phyloP scores from a whole-genome alignment of 2,888 invertebrate genomes.

The Dasysyrphus albostriatus region DNA sequence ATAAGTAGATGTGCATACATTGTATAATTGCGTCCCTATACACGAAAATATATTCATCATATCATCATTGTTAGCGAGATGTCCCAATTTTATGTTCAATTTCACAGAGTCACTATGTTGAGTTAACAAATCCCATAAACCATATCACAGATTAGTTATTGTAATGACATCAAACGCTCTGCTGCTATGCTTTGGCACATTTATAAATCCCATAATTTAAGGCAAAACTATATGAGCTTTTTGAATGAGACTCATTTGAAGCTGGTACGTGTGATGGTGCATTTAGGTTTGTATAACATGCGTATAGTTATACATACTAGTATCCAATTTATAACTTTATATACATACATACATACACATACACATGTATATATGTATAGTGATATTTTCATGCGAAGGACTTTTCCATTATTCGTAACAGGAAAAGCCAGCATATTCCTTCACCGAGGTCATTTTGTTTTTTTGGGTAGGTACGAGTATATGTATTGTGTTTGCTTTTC shows the following conservation, averaged over 20 bases:
- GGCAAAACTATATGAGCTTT: conserved; percentile 22
- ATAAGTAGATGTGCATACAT: not conserved
- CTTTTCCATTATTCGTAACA: conserved; percentile 20
- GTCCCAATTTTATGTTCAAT: conserved; percentile 27
- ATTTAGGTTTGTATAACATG: conserved; percentile 28
- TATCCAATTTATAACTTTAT: not conserved
- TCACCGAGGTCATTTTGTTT: conserved; percentile 27
- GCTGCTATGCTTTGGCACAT: conserved; percentile 47
- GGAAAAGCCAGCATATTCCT: conserved; percentile 5
- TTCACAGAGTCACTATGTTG: not conserved
- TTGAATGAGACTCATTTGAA: too few species aligned
- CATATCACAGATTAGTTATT: conserved; percentile 42
- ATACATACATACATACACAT: not conserved
- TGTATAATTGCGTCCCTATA: not conserved
- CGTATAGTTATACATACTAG: conserved; percentile 29
- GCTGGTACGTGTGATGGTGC: not conserved
- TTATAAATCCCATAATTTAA: conserved; percentile 60
- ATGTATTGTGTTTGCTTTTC: conserved; percentile 9
- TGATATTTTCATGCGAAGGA: conserved; percentile 33
- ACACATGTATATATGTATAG: not conserved
- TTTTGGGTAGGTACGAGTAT: not conserved
- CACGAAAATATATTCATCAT: conserved; percentile 7
- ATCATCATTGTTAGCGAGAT: conserved; percentile 10
- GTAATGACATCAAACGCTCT: conserved; percentile 42
- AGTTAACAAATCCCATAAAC: conserved; percentile 25